Conservation (phyloP, 2,888 invertebrate genomes). For the Flexamia atlantica region DNA sequence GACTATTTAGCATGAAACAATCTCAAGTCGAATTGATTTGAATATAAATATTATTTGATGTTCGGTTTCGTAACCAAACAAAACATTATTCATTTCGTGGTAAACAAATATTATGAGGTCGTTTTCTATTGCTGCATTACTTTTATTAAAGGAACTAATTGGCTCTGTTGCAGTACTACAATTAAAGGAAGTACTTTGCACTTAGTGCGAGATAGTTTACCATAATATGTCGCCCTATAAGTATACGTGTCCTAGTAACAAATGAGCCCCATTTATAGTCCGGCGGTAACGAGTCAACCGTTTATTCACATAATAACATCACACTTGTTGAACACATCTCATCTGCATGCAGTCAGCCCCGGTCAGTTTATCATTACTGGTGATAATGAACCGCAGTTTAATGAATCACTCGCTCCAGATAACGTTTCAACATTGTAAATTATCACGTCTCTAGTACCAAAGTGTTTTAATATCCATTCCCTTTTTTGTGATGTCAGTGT, state of each 20-base stretch:
- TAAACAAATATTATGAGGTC: too few species aligned
- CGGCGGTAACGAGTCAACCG: conserved; percentile 1
- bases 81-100: too few species aligned
- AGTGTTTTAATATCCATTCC: neutral
- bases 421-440: conserved; percentile 16
- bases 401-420: conserved; percentile 33
- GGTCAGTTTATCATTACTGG: conserved; percentile 24
- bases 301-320: conserved; percentile 35
- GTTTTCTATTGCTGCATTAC: too few species aligned
- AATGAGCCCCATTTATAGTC: conserved; percentile 14
- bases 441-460: neutral
- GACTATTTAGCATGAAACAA: too few species aligned
- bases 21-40: too few species aligned
- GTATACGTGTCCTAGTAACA: neutral
- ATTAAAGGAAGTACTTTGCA: too few species aligned
- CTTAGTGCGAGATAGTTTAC: neutral
- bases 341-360: conserved; percentile 28
- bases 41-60: too few species aligned
- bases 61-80: too few species aligned
- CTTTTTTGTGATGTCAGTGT: too few species aligned
- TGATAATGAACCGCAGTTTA: conserved; percentile 36
- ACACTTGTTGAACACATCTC: conserved; percentile 35
- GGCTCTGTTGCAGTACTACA: too few species aligned
- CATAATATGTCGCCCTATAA: neutral
- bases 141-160: too few species aligned